Conservation (phyloP, 2,888 invertebrate genomes). For the Drepanosiphum platanoidis region DNA sequence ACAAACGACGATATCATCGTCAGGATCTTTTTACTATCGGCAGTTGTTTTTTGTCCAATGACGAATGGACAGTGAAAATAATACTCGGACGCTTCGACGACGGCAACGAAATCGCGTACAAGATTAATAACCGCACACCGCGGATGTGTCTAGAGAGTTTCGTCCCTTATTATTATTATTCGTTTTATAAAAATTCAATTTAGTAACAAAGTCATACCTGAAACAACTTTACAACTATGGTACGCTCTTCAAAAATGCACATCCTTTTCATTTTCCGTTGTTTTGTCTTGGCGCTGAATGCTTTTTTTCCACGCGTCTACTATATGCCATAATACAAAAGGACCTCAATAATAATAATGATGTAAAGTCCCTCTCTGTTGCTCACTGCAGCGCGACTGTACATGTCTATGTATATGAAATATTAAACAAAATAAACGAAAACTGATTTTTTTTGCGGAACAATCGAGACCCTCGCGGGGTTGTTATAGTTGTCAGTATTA, state of each 20-base stretch:
- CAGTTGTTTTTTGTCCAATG: not conserved
- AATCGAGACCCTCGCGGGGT: not conserved
- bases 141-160: not conserved
- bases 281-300: not conserved
- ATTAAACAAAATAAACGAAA: not conserved
- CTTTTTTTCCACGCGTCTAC: not conserved
- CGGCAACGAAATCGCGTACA: not conserved
- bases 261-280: conserved; percentile 8
- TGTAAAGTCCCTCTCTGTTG: not conserved
- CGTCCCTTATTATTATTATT: not conserved
- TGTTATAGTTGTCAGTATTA: conserved; percentile 1
- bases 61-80: not conserved
- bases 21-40: not conserved
- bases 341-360: conserved; percentile 24
- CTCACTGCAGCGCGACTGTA: not conserved
- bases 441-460: not conserved
- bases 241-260: not conserved
- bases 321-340: not conserved
- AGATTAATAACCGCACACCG: not conserved
- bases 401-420: too few species aligned
- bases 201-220: not conserved
- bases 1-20: too few species aligned
- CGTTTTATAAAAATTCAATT: not conserved
- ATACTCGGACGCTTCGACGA: not conserved
- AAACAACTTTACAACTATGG: not conserved